phyloP scores from a whole-genome alignment of 2,113 vertebrate species.

The Psilopsiagon aurifrons region DNA sequence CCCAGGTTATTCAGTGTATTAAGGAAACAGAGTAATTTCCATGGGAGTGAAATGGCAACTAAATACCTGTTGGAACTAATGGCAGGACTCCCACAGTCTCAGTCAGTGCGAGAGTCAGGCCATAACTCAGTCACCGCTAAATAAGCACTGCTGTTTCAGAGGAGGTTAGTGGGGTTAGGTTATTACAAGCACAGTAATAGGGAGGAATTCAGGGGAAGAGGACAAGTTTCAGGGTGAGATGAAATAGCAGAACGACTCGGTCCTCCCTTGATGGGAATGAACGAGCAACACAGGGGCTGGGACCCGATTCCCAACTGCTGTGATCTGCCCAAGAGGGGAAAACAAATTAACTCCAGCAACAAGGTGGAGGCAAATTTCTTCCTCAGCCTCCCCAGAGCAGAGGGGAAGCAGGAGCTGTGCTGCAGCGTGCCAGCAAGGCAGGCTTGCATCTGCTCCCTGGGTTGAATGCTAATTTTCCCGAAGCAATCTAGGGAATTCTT shows the following conservation, averaged over 20 bases:
- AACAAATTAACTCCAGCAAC: background rate
- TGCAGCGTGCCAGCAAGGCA: background rate
- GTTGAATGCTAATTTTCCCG: background rate
- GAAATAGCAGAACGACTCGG: background rate
- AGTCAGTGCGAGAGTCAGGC: fast-evolving
- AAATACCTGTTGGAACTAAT: background rate
- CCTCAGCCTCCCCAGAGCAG: background rate
- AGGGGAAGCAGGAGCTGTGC: fast-evolving
- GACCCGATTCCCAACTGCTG: fast-evolving
- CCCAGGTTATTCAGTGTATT: background rate
- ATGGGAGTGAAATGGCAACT: background rate
- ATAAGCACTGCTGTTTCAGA: background rate
- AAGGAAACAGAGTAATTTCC: slow-evolving; percentile 4
- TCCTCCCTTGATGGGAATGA: fast-evolving
- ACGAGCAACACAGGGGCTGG: background rate
- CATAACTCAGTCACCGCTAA: background rate
- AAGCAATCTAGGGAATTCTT: background rate
- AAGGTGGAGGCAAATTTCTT: background rate
- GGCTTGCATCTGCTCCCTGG: background rate
- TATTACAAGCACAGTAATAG: background rate
- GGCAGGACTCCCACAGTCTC: background rate
- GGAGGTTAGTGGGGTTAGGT: background rate
- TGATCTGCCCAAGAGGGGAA: fast-evolving
- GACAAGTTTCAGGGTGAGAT: background rate
- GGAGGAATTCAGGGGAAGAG: background rate